phyloP scores from a whole-genome alignment of 2,888 invertebrate species.

The Andricus curvator region DNA sequence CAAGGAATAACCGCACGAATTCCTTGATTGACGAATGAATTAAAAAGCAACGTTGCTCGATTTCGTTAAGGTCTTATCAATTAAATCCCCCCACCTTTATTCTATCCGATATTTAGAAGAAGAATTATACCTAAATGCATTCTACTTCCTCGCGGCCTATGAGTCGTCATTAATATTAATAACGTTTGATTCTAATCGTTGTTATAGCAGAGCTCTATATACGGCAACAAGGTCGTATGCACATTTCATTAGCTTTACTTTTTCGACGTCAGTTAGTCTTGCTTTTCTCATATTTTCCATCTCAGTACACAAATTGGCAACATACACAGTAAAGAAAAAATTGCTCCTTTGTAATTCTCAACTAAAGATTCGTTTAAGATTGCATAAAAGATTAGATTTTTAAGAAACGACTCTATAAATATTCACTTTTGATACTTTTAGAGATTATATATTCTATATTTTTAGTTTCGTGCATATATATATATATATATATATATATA shows the following conservation, averaged over 20 bases:
- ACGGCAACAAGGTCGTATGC: neutral
- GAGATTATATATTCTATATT: neutral
- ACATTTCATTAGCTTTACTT: constrained; percentile 23
- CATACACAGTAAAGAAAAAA: neutral
- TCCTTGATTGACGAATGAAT: neutral
- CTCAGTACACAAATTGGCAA: neutral
- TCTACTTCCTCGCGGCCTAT: neutral
- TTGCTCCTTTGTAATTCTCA: neutral
- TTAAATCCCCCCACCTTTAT: neutral
- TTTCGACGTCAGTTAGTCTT: constrained; percentile 5
- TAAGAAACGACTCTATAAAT: neutral
- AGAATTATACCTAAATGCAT: neutral
- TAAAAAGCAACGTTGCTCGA: neutral
- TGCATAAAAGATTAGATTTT: neutral
- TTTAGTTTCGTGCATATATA: neutral
- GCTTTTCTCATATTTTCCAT: constrained; percentile 16
- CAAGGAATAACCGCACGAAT: neutral
- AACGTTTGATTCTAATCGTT: constrained; percentile 16
- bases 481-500: no score
- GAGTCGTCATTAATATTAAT: constrained; percentile 27
- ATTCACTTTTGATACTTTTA: neutral
- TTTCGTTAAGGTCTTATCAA: neutral
- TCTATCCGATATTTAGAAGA: neutral
- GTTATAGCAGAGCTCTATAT: constrained; percentile 10
- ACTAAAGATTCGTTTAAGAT: no score